These are phyloP conservation scores for Pegea sp. DNA, from an alignment of 23 tunicate species.

Conservation along the genomic window DNA sequence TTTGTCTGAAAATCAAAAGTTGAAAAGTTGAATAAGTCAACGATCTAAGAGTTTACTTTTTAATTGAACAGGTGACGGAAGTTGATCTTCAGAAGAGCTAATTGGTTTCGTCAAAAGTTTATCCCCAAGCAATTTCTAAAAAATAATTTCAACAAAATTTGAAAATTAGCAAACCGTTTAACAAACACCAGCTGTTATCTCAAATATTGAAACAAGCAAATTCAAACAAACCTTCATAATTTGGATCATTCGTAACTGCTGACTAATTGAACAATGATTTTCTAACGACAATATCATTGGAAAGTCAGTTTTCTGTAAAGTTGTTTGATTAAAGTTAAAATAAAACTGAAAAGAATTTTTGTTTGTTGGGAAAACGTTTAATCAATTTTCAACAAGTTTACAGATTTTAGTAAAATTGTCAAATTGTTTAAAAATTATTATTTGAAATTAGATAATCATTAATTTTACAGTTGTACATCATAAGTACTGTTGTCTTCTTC, in stretches of 20 bases:
- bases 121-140: slow-evolving; percentile 25
- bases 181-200: too few relatives aligned
- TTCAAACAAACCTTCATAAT: slow-evolving; percentile 22
- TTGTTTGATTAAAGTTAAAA: not conserved
- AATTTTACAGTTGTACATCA: not conserved
- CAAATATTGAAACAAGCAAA: not conserved
- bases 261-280: slow-evolving; percentile 47
- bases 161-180: too few relatives aligned
- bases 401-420: not conserved
- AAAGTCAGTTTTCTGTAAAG: slow-evolving; percentile 17
- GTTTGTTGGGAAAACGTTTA: not conserved
- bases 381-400: not conserved
- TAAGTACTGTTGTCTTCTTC: too few relatives aligned
- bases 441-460: not conserved
- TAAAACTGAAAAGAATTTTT: not conserved
- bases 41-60: slow-evolving; percentile 15
- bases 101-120: slow-evolving; percentile 9
- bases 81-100: slow-evolving; percentile 3
- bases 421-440: not conserved
- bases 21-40: not conserved
- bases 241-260: slow-evolving; percentile 59
- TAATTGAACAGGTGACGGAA: slow-evolving; percentile 43
- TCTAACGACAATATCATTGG: slow-evolving; percentile 64
- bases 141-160: not conserved
- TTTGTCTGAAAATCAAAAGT: slow-evolving; percentile 16